Percentiles rank a stretch among this genome's conserved stretches.
These are phyloP conservation scores for Mustela lutreola DNA, from an alignment of 2,113 vertebrate species.

Conservation along the genomic window DNA sequence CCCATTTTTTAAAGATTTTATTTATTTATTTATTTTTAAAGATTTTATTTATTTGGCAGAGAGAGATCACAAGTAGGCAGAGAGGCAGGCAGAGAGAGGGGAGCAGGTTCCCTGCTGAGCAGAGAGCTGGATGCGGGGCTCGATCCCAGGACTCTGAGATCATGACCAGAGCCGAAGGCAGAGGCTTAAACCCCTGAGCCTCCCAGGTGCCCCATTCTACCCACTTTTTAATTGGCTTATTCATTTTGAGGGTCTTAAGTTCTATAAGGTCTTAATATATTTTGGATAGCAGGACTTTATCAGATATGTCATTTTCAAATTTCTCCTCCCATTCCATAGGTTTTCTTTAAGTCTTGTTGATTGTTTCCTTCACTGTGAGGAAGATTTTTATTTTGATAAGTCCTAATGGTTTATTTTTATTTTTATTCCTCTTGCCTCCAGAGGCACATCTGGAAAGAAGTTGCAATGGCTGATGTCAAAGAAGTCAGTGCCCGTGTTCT, in stretches of 20 bases:
- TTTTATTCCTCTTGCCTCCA: neutral
- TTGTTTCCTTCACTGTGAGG: neutral
- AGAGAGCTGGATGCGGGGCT: too few species aligned
- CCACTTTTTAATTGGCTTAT: neutral
- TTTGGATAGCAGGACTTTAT: neutral
- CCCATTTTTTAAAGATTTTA: neutral
- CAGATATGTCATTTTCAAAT: neutral
- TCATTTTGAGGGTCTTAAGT: neutral
- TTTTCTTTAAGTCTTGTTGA: neutral
- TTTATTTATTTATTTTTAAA: too few species aligned
- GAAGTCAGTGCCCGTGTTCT: neutral
- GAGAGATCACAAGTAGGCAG: too few species aligned
- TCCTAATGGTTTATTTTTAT: neutral
- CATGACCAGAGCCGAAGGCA: too few species aligned
- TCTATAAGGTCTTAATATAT: neutral
- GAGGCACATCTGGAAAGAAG: neutral
- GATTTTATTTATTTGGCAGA: too few species aligned
- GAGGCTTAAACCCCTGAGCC: too few species aligned
- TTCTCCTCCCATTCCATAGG: neutral
- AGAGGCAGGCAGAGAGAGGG: too few species aligned
- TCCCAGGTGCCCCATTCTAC: neutral
- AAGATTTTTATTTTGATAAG: neutral
- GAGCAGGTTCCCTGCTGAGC: too few species aligned
- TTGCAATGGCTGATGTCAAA: neutral
- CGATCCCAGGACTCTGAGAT: too few species aligned